Base-by-base conservation (phyloP, 2,888 invertebrate genomes). In the Conchocele bisecta region DNA sequence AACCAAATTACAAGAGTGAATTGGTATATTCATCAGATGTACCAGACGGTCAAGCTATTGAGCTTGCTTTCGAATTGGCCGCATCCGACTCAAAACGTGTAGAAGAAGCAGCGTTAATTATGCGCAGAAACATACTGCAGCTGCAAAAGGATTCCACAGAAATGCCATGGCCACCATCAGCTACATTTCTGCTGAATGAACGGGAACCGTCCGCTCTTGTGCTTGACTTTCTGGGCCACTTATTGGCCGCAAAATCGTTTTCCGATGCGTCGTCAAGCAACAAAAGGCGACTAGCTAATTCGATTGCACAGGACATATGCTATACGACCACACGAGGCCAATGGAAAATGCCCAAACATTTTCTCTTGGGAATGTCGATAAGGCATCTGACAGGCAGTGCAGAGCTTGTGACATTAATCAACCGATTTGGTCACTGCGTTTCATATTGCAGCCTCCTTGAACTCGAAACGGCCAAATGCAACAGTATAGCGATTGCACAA, bases 381-480 rank as follows among this genome's bases (percentile, higher is more conserved):
- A 5, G 29, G n/a, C 58, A 76, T 61, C 24, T 67, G 0, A 76
- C 76, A 9, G 79, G 79, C 0, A 79, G 39, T 67, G 58, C 74
- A 24, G 71, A 76, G 46, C 17, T 76, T n/a, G 37, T 72, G 9
- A 75, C 68, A 1, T 29, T 73, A 22, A 53, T 79, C 0, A 73
- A 74, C 48, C 46, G 63, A 0, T 69, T 46, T 51, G 74, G 76
- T 11, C 67, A 76, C 48, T 44, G 48, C 13, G 58, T 54, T 17
- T 74, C 70, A 54, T 68, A 72, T 39, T 46, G 59, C 0, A 20
- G 26, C 31, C 58, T 54, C 11, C 22, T 69, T 2, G 66, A 72
- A 44, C 31, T 80, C 1, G 77, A 79, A 57, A 77, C 66, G 3
- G 70, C 74, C 2, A 69, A 74, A 66, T 71, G 71, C 39, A 68